Evolutionary conservation across 1,140 invertebrate genomes (phyloP), one percentile per base, ranked within the genome.

Genomic region (Drosophila triauraria): DNA sequence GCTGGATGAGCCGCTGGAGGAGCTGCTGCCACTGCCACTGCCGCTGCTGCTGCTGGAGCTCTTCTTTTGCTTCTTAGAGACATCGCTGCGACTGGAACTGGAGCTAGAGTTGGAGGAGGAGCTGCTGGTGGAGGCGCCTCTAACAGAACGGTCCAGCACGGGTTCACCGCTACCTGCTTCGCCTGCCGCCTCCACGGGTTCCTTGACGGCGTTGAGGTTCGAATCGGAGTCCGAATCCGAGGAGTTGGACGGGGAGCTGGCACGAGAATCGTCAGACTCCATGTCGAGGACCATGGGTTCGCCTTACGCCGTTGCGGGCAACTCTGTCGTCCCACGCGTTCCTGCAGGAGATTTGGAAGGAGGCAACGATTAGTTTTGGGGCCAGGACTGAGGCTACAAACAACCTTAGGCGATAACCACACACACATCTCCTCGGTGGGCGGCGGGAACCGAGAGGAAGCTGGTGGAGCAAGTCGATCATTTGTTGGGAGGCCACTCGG

Each of bases 51-150:
- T 92, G 78, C 69, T 78, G 0, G 68, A 84, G 75, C 85, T 90
- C 23, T 90, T 90, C 67, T 91, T 91, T 27, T 72, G 78, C 38
- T 63, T 62, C 63, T 85, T 87, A 7, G 78, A 78, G 1, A 56
- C 8, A 44, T 57, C 64, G 48, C 78, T 88, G 30, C 50, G 77
- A 30, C 78, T 88, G 3, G 91, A 92, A 47, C 80, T 79, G 15
- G 85, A 91, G 42, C 90, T 91, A 5, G 91, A 92, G 58, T 78
- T 90, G 1, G 91, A 92, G 23, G 80, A 81, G n/a, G 82, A 82
- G 51, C 76, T 75, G 65, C 80, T 88, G 46, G 68, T 83, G 15
- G 80, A 80, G 5, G 13, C 13, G 13, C 77, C 43, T 6, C 72
- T 47, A 4, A 1, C 54, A 2, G 63, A 56, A 25, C 80, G 81